These are phyloP conservation scores for Tachyglossus aculeatus DNA, from an alignment of 2,797 vertebrate genomes.

Conservation along the genomic window DNA sequence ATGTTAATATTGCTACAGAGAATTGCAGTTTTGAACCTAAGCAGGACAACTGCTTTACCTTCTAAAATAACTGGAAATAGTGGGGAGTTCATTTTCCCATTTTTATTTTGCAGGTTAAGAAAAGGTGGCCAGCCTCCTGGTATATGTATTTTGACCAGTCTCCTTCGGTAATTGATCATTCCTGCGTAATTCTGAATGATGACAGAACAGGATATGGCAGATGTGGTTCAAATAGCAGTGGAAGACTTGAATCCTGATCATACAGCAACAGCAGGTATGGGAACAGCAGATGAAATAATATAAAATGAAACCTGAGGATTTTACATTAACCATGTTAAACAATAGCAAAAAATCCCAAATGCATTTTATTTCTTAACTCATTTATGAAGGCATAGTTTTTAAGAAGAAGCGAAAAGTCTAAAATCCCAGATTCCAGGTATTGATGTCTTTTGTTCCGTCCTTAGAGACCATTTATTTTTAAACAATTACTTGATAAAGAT, in stretches of 20 bases:
- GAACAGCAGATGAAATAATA: neutral
- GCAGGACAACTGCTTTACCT: neutral
- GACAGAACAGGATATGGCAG: constrained; percentile 93
- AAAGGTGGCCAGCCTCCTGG: neutral
- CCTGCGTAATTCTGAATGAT: constrained; percentile 81
- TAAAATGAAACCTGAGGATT: neutral
- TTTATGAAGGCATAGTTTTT: too few species aligned
- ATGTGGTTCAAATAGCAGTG: constrained; percentile 97
- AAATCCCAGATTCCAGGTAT: neutral
- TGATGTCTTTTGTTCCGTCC: neutral
- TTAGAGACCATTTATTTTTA: too few species aligned
- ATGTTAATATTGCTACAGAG: too few species aligned
- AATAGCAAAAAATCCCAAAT: neutral
- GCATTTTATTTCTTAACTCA: neutral
- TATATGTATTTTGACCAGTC: neutral
- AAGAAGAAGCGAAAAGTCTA: neutral
- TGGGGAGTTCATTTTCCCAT: too few species aligned
- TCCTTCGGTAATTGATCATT: neutral
- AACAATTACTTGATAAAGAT: too few species aligned
- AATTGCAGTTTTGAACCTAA: neutral
- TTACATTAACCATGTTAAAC: neutral
- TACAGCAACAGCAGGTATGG: constrained; percentile 76
- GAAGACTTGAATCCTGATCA: constrained; percentile 89
- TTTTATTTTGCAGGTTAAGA: constrained; percentile 59
- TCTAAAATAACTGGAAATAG: too few species aligned